A percentile compares a stretch with the other conserved stretches of the same genome.
These are phyloP conservation scores for Festucalex cinctus DNA, from an alignment of 2,113 vertebrate species.

Conservation along the genomic window DNA sequence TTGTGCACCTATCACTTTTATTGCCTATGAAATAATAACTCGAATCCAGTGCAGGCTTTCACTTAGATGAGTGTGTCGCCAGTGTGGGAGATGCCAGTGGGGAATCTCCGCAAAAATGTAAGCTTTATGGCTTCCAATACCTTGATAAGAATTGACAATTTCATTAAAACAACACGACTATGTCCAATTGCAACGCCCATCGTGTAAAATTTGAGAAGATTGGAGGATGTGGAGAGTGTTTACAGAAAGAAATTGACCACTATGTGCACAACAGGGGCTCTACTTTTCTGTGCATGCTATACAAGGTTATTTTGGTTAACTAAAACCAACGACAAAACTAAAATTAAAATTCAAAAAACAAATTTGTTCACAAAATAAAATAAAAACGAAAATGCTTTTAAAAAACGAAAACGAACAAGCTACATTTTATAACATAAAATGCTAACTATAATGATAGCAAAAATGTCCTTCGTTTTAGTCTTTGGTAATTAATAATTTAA, in stretches of 20 bases:
- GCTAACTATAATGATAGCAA: no score
- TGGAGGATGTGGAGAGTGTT: not conserved
- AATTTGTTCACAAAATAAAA: no score
- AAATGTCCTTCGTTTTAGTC: no score
- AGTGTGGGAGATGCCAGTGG: not conserved
- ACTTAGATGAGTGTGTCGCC: slow-evolving; percentile 21
- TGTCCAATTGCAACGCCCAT: not conserved
- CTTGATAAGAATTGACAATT: slow-evolving; percentile 12
- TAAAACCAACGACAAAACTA: no score
- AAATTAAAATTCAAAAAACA: no score
- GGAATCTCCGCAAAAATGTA: slow-evolving; percentile 7
- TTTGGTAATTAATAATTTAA: no score
- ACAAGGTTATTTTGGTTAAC: no score
- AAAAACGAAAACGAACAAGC: no score
- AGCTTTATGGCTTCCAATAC: slow-evolving; percentile 20
- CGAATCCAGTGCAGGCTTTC: slow-evolving; percentile 33
- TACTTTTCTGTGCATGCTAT: no score
- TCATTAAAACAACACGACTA: no score
- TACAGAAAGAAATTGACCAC: not conserved
- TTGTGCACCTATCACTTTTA: slow-evolving; percentile 48
- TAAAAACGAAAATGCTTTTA: no score
- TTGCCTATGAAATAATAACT: slow-evolving; percentile 49
- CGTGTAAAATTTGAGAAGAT: not conserved
- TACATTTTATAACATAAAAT: no score
- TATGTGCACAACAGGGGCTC: not conserved